Evolutionary conservation across 2,888 invertebrate species (phyloP).

Genomic region (Empis stercorea): DNA sequence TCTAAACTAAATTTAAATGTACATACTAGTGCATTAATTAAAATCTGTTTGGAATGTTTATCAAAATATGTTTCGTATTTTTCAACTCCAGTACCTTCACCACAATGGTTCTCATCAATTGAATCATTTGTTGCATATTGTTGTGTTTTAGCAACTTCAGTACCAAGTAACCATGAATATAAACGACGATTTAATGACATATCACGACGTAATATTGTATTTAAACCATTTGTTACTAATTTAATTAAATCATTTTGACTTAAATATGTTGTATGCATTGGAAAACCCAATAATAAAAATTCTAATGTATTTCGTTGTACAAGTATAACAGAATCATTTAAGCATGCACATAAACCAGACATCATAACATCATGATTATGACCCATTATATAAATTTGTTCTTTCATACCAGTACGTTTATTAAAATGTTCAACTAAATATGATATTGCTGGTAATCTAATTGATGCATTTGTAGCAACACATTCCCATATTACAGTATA

Average conservation of each 20-base stretch:
- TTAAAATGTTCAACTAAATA: slow-evolving; percentile 71
- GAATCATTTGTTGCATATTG: slow-evolving; percentile 20
- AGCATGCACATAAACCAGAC: slow-evolving; percentile 61
- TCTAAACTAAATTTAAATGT: slow-evolving; percentile 44
- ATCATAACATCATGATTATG: slow-evolving; percentile 74
- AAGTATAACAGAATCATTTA: slow-evolving; percentile 66
- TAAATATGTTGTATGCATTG: slow-evolving; percentile 66
- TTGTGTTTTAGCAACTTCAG: slow-evolving; percentile 45
- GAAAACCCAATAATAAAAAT: slow-evolving; percentile 68
- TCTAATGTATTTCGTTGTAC: slow-evolving; percentile 79
- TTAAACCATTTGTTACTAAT: slow-evolving; percentile 58
- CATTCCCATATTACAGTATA: slow-evolving; percentile 84
- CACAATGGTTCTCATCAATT: slow-evolving; percentile 1
- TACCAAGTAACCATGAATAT: slow-evolving; percentile 72
- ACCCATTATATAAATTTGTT: slow-evolving; percentile 72
- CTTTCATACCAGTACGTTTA: slow-evolving; percentile 61
- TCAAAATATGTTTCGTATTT: slow-evolving; percentile 45
- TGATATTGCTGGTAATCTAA: slow-evolving; percentile 68
- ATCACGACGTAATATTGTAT: slow-evolving; percentile 66
- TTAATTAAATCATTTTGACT: slow-evolving; percentile 54
- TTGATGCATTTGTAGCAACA: slow-evolving; percentile 63
- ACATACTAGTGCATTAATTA: slow-evolving; percentile 50
- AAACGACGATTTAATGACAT: slow-evolving; percentile 79
- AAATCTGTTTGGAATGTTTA: slow-evolving; percentile 50
- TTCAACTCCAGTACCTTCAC: background rate